A percentile compares a stretch with the other conserved stretches of the same genome.
phyloP scores from a whole-genome alignment of 2,797 vertebrate genomes.

The Muscicapa striata region DNA sequence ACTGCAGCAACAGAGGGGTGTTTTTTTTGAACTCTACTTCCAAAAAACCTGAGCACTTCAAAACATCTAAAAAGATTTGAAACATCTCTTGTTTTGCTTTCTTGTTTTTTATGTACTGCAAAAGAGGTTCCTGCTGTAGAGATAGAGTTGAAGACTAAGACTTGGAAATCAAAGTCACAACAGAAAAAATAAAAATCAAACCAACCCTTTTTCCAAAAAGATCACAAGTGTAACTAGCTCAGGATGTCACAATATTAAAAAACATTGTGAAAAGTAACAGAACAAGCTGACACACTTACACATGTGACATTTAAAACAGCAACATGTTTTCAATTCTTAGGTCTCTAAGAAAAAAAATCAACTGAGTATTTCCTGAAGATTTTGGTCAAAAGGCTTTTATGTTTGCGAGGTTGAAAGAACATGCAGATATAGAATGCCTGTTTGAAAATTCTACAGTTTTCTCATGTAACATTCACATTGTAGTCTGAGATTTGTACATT shows the following conservation, averaged over 20 bases:
- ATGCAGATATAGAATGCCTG: not conserved
- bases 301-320: slow-evolving; percentile 32
- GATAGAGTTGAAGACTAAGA: not conserved
- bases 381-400: not conserved
- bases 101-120: not conserved
- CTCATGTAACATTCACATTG: not conserved
- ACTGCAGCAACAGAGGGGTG: not conserved
- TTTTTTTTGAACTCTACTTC: not conserved
- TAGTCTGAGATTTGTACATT: not conserved
- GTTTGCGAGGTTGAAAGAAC: not conserved
- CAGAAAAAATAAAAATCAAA: not conserved
- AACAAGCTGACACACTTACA: slow-evolving; percentile 57
- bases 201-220: not conserved
- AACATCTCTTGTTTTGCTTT: not conserved
- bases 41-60: not conserved
- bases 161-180: not conserved
- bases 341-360: not conserved
- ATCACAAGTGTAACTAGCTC: slow-evolving; percentile 9
- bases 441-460: not conserved
- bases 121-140: not conserved
- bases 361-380: not conserved
- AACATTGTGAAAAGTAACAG: slow-evolving; percentile 57
- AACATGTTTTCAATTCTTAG: slow-evolving; percentile 3
- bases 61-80: not conserved
- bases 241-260: slow-evolving; percentile 57